A percentile compares a stretch with the other conserved stretches of the same genome.
These are phyloP conservation scores for Nudaria mundana DNA, from an alignment of 2,888 invertebrate genomes.

Conservation along the genomic window DNA sequence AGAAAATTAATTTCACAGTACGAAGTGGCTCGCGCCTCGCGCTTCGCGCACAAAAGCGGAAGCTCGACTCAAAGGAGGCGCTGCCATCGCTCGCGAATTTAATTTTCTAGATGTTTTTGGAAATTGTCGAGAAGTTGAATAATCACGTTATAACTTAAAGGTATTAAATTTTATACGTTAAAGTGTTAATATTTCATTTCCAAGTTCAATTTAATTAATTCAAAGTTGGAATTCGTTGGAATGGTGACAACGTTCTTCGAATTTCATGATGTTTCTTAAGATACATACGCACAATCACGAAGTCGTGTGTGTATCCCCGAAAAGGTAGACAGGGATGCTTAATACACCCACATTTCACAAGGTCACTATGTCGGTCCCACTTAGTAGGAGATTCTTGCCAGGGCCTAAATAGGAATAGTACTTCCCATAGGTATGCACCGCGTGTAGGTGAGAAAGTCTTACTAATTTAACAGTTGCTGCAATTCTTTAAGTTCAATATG, in stretches of 20 bases:
- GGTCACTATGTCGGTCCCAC: too few species aligned
- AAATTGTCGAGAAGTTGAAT: constrained; percentile 77
- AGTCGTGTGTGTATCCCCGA: too few species aligned
- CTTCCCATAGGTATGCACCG: too few species aligned
- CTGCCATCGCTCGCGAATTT: constrained; percentile 67
- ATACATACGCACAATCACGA: too few species aligned
- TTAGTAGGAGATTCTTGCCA: too few species aligned
- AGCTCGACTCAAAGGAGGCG: constrained; percentile 66
- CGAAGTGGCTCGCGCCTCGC: constrained; percentile 69
- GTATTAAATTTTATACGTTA: constrained; percentile 81
- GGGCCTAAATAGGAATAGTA: too few species aligned
- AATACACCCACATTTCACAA: too few species aligned
- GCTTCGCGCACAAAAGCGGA: constrained; percentile 62
- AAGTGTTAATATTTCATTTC: constrained; percentile 82
- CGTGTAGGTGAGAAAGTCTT: too few species aligned
- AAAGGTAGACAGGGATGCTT: too few species aligned
- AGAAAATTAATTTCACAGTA: constrained; percentile 81
- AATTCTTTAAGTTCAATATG: too few species aligned
- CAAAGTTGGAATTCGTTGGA: constrained; percentile 60
- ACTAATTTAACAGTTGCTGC: too few species aligned
- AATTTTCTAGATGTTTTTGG: constrained; percentile 79
- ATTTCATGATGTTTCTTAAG: constrained; percentile 49
- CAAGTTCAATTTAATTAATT: constrained; percentile 82
- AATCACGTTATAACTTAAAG: constrained; percentile 80
- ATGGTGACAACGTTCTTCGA: constrained; percentile 36